Percentiles rank a stretch among this genome's conserved stretches.
These are phyloP conservation scores for Sericinus montela DNA, from an alignment of 2,888 invertebrate species.

Conservation along the genomic window DNA sequence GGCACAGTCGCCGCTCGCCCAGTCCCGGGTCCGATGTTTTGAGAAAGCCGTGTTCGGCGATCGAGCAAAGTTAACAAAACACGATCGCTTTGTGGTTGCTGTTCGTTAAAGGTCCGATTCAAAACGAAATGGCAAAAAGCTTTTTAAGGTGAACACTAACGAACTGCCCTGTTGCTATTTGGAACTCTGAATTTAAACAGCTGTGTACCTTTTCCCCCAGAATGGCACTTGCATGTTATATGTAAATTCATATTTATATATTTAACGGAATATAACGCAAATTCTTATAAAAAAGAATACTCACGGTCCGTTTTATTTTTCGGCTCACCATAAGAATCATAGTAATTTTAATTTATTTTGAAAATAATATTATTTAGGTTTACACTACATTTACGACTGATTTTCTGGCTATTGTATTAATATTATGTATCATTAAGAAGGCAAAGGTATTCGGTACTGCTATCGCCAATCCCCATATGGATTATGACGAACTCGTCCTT, in stretches of 20 bases:
- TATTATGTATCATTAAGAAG: too few relatives aligned
- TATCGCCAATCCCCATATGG: too few relatives aligned
- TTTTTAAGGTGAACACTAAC: slow-evolving; percentile 33
- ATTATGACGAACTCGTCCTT: too few relatives aligned
- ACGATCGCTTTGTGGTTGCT: slow-evolving; percentile 56
- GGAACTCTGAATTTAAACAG: slow-evolving; percentile 21
- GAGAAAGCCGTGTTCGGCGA: slow-evolving; percentile 73
- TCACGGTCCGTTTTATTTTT: too few relatives aligned
- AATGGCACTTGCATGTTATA: slow-evolving; percentile 10
- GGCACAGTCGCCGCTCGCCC: slow-evolving; percentile 60
- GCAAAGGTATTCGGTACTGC: too few relatives aligned
- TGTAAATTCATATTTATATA: not conserved
- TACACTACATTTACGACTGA: too few relatives aligned
- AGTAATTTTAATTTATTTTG: too few relatives aligned
- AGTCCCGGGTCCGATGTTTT: slow-evolving; percentile 63
- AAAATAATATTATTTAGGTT: too few relatives aligned
- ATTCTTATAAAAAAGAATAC: slow-evolving; percentile 17
- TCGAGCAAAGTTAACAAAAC: slow-evolving; percentile 65
- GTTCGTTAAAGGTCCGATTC: slow-evolving; percentile 41
- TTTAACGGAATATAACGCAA: slow-evolving; percentile 7
- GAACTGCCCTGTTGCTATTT: slow-evolving; percentile 22
- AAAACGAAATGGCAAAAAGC: slow-evolving; percentile 39
- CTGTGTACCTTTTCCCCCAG: slow-evolving; percentile 7
- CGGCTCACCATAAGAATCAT: too few relatives aligned
- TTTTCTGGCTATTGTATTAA: too few relatives aligned